Evolutionary conservation across 2,888 invertebrate species (phyloP).

Genomic region (Mamestra brassicae): DNA sequence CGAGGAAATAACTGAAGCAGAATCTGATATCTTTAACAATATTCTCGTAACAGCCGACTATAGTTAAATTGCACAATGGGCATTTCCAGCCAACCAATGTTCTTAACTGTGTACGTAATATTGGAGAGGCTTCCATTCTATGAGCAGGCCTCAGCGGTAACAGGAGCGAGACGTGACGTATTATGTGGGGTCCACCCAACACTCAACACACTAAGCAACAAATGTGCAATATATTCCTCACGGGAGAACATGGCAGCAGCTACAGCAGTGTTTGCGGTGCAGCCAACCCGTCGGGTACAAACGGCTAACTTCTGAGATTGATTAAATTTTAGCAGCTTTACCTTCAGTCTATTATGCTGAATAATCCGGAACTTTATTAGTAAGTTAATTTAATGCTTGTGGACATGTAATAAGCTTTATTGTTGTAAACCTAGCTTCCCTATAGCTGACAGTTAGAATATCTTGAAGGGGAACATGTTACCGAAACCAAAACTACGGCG

Average conservation of each 20-base stretch:
- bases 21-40: constrained; percentile 1
- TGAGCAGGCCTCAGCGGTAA: constrained; percentile 73
- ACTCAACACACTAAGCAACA: constrained; percentile 78
- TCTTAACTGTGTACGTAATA: constrained; percentile 70
- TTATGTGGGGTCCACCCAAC: constrained; percentile 75
- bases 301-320: constrained; percentile 59
- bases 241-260: constrained; percentile 53
- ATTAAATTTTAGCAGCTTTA: constrained; percentile 53
- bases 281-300: constrained; percentile 40
- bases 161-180: constrained; percentile 77
- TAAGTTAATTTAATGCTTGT: constrained; percentile 23
- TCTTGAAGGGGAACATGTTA: constrained; percentile 8
- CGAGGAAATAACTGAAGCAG: background rate
- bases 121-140: constrained; percentile 74
- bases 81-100: constrained; percentile 70
- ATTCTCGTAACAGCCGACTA: background rate
- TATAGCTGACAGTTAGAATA: constrained; percentile 21
- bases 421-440: constrained; percentile 6
- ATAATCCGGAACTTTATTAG: constrained; percentile 19
- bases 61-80: constrained; percentile 12
- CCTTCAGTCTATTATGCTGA: constrained; percentile 21
- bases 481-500: constrained; percentile 5
- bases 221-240: constrained; percentile 74
- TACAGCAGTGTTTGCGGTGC: constrained; percentile 58
- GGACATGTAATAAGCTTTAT: constrained; percentile 31